Base-by-base conservation (phyloP, 2,797 vertebrate genomes). In the Streptopelia turtur region DNA sequence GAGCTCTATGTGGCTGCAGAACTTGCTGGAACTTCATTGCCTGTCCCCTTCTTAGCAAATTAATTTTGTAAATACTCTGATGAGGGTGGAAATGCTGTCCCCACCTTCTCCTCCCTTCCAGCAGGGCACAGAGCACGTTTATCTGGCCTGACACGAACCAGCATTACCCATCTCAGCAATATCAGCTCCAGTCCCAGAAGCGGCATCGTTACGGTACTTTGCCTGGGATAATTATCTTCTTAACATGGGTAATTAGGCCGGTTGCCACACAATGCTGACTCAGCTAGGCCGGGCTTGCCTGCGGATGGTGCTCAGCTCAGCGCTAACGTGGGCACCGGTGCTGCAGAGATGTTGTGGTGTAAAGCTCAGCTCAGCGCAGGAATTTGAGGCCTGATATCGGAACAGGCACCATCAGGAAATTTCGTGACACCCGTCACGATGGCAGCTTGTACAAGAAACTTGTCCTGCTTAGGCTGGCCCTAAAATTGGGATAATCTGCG, bases 301-400 rank as follows among this genome's bases (percentile, higher is more conserved):
- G 30, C 2, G 14, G 69, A n/a, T 27, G 6, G 0, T 4, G 57
- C 77, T 56, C n/a, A 3, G 72, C 41, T 39, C 37, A 0, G 60
- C 10, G 45, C 22, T 13, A 2, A 41, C 3, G 3, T 3, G 23
- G 13, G 13, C 8, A 6, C 33, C 50, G 4, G 6, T 9, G 49
- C 55, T 13, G n/a, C 22, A 6, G 2, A 1, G 33, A 6, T 5
- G 0, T 3, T 4, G 0, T 11, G 5, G 56, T 57, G 39, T 18
- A 9, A 35, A 87, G 35, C 37, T 75, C n/a, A 5, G 41, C 35
- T 71, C 69, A 65, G 11, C 0, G 3, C 43, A 8, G 52, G 23
- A 4, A 0, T 35, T 8, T 1, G 45, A 55, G 52, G 45, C 31
- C 50, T 79, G 2, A 9, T 21, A 2, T 23, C 16, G 1, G 65